Base-by-base conservation (phyloP, 2,797 vertebrate species). In the Sebastiscus albofasciatus region DNA sequence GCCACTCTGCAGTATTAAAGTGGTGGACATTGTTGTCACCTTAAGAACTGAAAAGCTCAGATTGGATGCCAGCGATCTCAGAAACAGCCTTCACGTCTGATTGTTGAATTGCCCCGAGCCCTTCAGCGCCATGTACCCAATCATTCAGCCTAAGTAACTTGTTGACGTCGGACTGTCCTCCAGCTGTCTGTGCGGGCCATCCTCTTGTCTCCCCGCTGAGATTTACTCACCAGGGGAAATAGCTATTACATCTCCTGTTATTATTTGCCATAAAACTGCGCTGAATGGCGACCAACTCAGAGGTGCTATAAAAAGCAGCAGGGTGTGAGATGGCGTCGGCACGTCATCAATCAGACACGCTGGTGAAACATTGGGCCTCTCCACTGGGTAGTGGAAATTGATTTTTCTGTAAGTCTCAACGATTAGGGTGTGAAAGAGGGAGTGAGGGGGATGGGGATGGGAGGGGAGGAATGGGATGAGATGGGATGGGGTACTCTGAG, bases 251-350 rank as follows among this genome's bases (percentile, higher is more conserved):
- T 93, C 88, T 90, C 90, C 88, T 94, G 93, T 94, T 95, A 94
- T 94, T 94, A 95, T 95, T 94, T 93, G 92, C 92, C 90, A 94
- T 95, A 93, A 93, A 94, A 94, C 90, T 89, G 84, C 89, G 60
- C 74, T 91, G 91, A 93, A 93, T 91, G 90, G 88, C 75, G 77
- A 91, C 87, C 86, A 87, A 89, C 90, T 83, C 89, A 10, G 88
- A 89, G 89, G 85, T 71, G 90, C 92, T 90, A 91, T 95, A 93
- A 95, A 95, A 93, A 88, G 90, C 93, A 88, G 84, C 80, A 67
- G 91, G 87, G 88, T 93, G 93, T 94, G 93, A 93, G 93, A 94
- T 92, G 92, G 87, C 68, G 84, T 89, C 90, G 83, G 85, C 46
- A 81, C 80, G 83, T 94, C 93, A 93, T 95, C 92, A 92, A 95